Evolutionary conservation across 2,797 vertebrate genomes (phyloP), one percentile per base, ranked within the genome.

Genomic region (Lagocephalus sceleratus): DNA sequence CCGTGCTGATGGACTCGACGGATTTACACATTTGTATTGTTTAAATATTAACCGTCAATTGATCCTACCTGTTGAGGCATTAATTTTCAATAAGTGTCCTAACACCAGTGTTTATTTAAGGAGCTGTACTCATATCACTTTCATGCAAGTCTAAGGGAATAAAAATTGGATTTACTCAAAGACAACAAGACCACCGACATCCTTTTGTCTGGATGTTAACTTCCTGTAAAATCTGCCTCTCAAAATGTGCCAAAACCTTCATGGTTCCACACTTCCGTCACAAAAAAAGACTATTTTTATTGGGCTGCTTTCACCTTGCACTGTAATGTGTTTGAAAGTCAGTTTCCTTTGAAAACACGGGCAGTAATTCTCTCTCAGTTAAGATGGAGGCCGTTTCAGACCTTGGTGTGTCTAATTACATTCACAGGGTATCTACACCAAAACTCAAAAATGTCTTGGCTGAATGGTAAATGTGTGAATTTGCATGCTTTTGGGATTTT

Each of bases 301-400:
- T 8, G 26, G 17, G 19, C 32, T 38, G 15, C 20, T 22, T 38
- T 43, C 12, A 29, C 52, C 25, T 25, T 25, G 51, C n/a, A 12
- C 6, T 1, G n/a, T 23, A 38, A 19, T 38, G n/a, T 1, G 19
- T 43, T 49, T 49, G 9, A 43, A 25, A 1, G 0, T 6, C 5
- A 1, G 0, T 47, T 11, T 25, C 5, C 11, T 42, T 35, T 15
- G 12, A 46, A 46, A 26, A 26, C 3, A 26, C 3, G 4, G 7
- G 3, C 10, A 2, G 17, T 51, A 21, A 22, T 42, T 53, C 12
- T 32, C 35, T 10, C 5, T 49, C 11, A 47, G 16, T 49, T 44
- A 23, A 8, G 9, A 38, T 45, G 23, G 22, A 5, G 23, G 15
- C 4, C 4, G 19, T 55, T 20, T 67, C 43, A 54, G 43, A 61